Evolutionary conservation across 2,888 invertebrate species (phyloP), one percentile per base, ranked within the genome.

Genomic region (Epicampocera succincta): DNA sequence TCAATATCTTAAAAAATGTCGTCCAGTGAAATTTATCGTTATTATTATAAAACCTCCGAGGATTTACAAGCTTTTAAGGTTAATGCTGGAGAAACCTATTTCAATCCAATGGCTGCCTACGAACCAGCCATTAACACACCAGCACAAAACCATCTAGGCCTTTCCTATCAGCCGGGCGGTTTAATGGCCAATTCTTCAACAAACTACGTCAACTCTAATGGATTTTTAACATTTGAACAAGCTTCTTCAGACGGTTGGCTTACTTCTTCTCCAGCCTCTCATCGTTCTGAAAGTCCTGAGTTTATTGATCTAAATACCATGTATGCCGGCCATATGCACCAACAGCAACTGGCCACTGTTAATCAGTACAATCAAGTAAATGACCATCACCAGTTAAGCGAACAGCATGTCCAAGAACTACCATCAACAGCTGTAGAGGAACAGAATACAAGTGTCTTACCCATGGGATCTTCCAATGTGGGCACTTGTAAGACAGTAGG

Each of bases 181-280:
- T 68, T 87, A 4, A 61, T 87, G 84, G 86, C 86, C 52, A 73
- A 76, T 13, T 84, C 71, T 33, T 83, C 87, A 42, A 58, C 61
- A 15, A 88, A 86, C 54, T 88, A 86, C 63, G 69, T 89, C 75
- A 85, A 88, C 1, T 75, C 85, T 69, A 87, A 89, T 78, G 90
- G 90, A 54, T 90, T 89, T 83, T 87, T 90, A 65, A 88, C 86
- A n/a, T 90, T 89, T 52, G 90, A 90, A 84, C 90, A 90, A 75
- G 88, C 91, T 61, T 91, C 90, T 33, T 91, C 91, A 3, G 91
- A 91, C 85, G 91, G 91, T 66, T 91, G 91, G 91, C 88, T 90
- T 80, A 89, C 90, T 8, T 90, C 91, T 0, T 91, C 91, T 46
- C 91, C 91, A 29, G 89, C 89, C 11, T 91, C 91, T 61, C 90